These are phyloP conservation scores for Andrena chrysosceles DNA, from an alignment of 2,888 invertebrate genomes.

Conservation along the genomic window DNA sequence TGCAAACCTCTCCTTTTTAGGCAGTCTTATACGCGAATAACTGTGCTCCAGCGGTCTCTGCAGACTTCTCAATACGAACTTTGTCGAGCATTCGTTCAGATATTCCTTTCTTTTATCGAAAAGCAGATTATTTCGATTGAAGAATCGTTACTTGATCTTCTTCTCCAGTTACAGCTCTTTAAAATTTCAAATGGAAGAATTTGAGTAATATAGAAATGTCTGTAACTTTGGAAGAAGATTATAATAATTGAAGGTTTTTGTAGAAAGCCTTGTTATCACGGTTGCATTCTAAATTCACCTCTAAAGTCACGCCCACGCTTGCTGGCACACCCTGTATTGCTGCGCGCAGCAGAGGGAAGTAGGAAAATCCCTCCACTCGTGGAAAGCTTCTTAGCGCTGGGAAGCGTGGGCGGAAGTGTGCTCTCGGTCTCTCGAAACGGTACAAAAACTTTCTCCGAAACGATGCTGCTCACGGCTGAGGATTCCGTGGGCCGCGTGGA, in stretches of 20 bases:
- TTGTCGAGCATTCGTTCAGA: neutral
- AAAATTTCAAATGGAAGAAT: neutral
- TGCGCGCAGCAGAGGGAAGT: neutral
- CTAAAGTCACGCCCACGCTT: neutral
- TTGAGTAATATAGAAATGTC: neutral
- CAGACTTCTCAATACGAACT: slow-evolving; percentile 2
- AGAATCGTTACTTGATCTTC: too few species aligned
- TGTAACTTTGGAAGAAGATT: neutral
- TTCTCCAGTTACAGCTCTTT: too few species aligned
- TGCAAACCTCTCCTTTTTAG: slow-evolving; percentile 70
- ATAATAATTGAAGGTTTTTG: neutral
- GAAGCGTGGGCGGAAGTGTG: slow-evolving; percentile 7
- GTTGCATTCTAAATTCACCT: neutral
- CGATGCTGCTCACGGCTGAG: slow-evolving; percentile 18
- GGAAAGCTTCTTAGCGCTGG: neutral
- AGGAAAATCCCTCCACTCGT: neutral
- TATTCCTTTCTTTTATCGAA: neutral
- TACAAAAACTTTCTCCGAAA: slow-evolving; percentile 33
- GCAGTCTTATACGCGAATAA: slow-evolving; percentile 57
- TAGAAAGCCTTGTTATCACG: neutral
- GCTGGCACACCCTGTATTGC: neutral
- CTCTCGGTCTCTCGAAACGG: neutral
- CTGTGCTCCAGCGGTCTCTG: slow-evolving; percentile 37
- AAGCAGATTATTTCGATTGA: neutral
- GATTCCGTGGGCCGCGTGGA: slow-evolving; percentile 35